Evolutionary conservation across 2,797 vertebrate genomes (phyloP).

Genomic region (Myotis vivesi): DNA sequence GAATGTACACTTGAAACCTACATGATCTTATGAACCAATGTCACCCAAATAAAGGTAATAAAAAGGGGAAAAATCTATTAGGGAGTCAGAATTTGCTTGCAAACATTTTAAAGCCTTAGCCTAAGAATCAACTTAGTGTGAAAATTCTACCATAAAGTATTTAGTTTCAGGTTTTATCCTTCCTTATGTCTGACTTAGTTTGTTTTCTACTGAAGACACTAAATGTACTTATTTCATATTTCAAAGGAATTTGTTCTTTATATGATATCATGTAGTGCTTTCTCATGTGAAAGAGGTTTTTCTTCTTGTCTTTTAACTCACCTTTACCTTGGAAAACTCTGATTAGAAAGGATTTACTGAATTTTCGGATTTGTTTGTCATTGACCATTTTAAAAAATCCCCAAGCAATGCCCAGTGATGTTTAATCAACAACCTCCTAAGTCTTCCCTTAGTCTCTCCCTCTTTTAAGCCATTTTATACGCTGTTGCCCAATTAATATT

Average conservation of each 20-base stretch:
- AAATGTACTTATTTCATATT: background rate
- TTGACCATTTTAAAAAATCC: background rate
- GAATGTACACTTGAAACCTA: background rate
- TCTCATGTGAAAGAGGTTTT: background rate
- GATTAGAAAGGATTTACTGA: background rate
- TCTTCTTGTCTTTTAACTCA: background rate
- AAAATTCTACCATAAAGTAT: background rate
- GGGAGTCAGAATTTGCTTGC: background rate
- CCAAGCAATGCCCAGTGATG: background rate
- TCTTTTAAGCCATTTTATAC: background rate
- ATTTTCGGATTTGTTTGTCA: background rate
- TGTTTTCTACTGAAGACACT: background rate
- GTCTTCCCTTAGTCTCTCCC: background rate
- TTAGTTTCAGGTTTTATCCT: background rate
- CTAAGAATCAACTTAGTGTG: background rate
- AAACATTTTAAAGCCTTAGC: slow-evolving; percentile 1
- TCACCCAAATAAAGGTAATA: background rate
- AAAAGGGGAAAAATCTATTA: background rate
- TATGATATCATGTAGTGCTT: background rate
- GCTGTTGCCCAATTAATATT: slow-evolving; percentile 28
- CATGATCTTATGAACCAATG: background rate
- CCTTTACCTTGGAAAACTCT: slow-evolving; percentile 1
- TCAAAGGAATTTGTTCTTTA: background rate
- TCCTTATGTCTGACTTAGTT: background rate
- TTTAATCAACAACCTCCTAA: background rate